Percentiles rank a stretch among this genome's conserved stretches.
Conservation (phyloP, 2,888 invertebrate species). For the Drosophila setosimentum region DNA sequence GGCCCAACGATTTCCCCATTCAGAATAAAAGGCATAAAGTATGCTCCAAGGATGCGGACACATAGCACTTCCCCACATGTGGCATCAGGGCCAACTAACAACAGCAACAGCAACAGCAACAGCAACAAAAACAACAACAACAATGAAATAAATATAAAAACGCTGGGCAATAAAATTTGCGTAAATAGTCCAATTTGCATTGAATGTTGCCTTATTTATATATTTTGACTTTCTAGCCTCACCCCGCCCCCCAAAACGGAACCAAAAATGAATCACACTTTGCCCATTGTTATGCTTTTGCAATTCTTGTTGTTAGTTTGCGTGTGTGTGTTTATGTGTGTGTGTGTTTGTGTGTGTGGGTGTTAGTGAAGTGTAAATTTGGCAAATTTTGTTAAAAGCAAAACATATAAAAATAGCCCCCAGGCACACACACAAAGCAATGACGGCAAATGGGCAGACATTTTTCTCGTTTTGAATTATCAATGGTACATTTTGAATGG, state of each 20-base stretch:
- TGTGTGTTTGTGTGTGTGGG: conserved; percentile 13
- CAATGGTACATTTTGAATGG: conserved; percentile 52
- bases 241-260: not conserved
- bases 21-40: conserved; percentile 46
- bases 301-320: conserved; percentile 23
- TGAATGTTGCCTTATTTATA: conserved; percentile 78
- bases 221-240: conserved; percentile 46
- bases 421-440: conserved; percentile 12
- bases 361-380: conserved; percentile 78
- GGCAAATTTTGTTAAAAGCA: conserved; percentile 76
- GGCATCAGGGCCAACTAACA: conserved; percentile 47
- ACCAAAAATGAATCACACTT: conserved; percentile 64
- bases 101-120: conserved; percentile 29
- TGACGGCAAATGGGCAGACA: conserved; percentile 38
- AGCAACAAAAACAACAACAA: conserved; percentile 36
- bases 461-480: conserved; percentile 52
- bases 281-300: conserved; percentile 50
- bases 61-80: conserved; percentile 47
- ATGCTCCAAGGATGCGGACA: conserved; percentile 51
- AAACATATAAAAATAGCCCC: conserved; percentile 42
- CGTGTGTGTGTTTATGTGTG: conserved; percentile 21
- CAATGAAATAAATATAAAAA: conserved; percentile 79
- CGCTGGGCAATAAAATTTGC: conserved; percentile 83
- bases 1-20: conserved; percentile 45
- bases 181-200: conserved; percentile 84